Percentiles rank a stretch among this genome's conserved stretches.
These are phyloP conservation scores for Oenanthe melanoleuca DNA, from an alignment of 2,113 vertebrate species.

Conservation along the genomic window DNA sequence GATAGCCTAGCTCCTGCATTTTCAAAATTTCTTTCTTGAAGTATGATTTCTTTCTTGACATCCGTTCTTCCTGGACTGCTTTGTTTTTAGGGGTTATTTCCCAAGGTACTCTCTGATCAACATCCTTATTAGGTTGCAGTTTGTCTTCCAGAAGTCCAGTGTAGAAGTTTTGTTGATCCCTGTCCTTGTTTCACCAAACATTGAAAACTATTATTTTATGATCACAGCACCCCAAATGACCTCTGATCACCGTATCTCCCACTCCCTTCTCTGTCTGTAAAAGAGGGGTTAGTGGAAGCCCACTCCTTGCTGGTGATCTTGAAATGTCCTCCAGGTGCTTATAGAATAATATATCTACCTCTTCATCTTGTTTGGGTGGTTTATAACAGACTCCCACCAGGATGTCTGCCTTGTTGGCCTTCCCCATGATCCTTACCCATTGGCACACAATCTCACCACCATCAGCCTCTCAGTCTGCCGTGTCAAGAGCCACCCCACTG, in stretches of 20 bases:
- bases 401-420: background rate
- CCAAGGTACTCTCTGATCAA: background rate
- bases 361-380: accelerated
- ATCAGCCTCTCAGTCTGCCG: background rate
- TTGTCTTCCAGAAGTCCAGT: background rate
- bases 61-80: background rate
- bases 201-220: background rate
- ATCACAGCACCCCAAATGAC: background rate
- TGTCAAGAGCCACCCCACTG: background rate
- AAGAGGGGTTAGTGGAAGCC: accelerated
- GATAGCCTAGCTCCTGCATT: background rate
- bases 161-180: background rate
- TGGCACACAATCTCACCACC: background rate
- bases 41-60: background rate
- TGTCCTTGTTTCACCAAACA: background rate
- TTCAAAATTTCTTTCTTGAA: background rate
- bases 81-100: background rate
- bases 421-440: background rate
- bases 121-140: background rate
- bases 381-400: background rate
- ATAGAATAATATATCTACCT: background rate
- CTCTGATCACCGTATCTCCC: background rate
- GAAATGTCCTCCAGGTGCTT: background rate
- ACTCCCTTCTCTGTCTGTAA: background rate
- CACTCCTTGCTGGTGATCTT: background rate